Evolutionary conservation across 2,113 vertebrate genomes (phyloP).

Genomic region (Misgurnus anguillicaudatus): DNA sequence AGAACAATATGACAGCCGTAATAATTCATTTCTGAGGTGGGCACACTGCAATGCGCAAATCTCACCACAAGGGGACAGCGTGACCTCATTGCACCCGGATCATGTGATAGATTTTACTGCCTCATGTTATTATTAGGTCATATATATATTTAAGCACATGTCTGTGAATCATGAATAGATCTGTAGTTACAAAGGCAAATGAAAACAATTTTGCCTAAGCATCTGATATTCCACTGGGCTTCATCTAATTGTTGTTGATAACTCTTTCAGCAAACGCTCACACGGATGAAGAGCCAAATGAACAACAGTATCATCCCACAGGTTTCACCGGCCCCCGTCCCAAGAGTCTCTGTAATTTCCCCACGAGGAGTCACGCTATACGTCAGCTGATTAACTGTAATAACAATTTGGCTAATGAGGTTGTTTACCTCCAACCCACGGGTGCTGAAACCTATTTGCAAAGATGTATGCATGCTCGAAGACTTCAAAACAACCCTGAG

Average conservation of each 20-base stretch:
- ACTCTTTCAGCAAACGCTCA: neutral
- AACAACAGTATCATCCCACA: slow-evolving; percentile 42
- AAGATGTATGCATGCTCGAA: neutral
- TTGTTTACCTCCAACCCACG: slow-evolving; percentile 58
- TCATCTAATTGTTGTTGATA: slow-evolving; percentile 18
- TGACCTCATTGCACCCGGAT: neutral
- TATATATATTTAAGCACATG: neutral
- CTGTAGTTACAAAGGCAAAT: neutral
- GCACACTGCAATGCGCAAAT: slow-evolving; percentile 28
- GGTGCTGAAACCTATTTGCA: slow-evolving; percentile 8
- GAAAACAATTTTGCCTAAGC: neutral
- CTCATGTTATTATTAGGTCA: neutral
- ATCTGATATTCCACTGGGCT: neutral
- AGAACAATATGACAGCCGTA: too few relatives aligned
- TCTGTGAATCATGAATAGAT: neutral
- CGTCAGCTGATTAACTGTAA: slow-evolving; percentile 61
- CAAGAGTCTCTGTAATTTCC: slow-evolving; percentile 61
- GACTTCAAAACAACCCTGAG: slow-evolving; percentile 34
- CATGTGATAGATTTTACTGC: neutral
- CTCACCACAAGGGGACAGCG: slow-evolving; percentile 57
- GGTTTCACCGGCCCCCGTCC: slow-evolving; percentile 29
- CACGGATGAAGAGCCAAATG: slow-evolving; percentile 7
- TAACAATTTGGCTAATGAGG: slow-evolving; percentile 64
- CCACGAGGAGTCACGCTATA: slow-evolving; percentile 42
- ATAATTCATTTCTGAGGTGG: neutral